Evolutionary conservation across 2,888 invertebrate genomes (phyloP).

Genomic region (Caenorhabditis sp.): DNA sequence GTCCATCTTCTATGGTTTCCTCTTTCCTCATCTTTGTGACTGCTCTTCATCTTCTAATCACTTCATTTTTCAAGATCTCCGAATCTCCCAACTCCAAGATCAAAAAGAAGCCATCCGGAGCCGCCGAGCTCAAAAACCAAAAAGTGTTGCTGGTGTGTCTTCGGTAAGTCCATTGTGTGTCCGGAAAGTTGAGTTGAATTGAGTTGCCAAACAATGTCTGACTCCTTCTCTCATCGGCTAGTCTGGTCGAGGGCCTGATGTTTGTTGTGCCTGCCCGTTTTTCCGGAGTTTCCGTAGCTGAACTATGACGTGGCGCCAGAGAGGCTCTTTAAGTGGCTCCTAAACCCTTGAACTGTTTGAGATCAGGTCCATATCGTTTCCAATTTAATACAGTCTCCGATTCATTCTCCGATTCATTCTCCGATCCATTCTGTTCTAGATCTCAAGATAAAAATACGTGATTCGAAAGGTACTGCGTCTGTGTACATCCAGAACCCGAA

Average conservation of each 20-base stretch:
- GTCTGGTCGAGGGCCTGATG: conserved; percentile 21
- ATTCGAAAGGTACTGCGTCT: too few species aligned
- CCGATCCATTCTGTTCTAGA: not conserved
- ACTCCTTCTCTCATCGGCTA: conserved; percentile 1
- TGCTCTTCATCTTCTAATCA: not conserved
- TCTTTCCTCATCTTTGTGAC: not conserved
- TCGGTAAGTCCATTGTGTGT: conserved; percentile 47
- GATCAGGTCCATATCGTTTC: not conserved
- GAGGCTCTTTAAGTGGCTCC: not conserved
- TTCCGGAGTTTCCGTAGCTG: not conserved
- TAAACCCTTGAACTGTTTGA: not conserved
- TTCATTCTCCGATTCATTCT: not conserved
- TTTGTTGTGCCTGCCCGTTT: conserved; percentile 5
- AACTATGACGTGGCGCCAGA: conserved; percentile 9
- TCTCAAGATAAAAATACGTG: not conserved
- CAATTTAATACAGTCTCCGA: too few species aligned
- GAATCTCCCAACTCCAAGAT: conserved; percentile 1
- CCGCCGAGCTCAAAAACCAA: conserved; percentile 45
- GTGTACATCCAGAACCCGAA: not conserved
- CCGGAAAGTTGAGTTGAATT: not conserved
- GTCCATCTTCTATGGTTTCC: not conserved
- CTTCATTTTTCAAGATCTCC: conserved; percentile 21
- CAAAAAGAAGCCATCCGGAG: conserved; percentile 24
- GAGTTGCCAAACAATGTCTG: conserved; percentile 20
- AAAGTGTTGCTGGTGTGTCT: conserved; percentile 44